Conservation (phyloP, 2,113 vertebrate species). For the Mesitornis unicolor region DNA sequence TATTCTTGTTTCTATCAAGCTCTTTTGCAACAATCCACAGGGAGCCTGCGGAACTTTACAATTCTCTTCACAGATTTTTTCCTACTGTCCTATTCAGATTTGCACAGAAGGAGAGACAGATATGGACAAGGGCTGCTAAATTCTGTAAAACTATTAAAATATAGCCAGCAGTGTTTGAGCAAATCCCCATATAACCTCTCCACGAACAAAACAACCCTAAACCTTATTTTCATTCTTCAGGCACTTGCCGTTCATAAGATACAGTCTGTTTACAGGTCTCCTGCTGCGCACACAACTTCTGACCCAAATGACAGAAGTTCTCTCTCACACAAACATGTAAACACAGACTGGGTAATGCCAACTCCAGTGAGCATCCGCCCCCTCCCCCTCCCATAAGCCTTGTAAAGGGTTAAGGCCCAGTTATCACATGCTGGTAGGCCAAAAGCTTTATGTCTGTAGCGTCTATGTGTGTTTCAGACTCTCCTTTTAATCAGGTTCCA, state of each 20-base stretch:
- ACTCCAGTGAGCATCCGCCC: background rate
- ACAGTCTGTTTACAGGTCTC: background rate
- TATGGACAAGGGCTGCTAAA: background rate
- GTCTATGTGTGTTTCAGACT: constrained; percentile 39
- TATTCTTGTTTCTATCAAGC: background rate
- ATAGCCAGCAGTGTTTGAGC: background rate
- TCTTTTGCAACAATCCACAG: background rate
- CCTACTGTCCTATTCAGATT: background rate
- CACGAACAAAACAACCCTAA: background rate
- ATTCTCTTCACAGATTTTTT: background rate
- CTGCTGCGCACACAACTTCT: background rate
- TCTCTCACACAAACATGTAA: background rate
- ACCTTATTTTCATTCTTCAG: background rate
- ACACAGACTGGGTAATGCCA: background rate
- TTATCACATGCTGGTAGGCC: constrained; percentile 34
- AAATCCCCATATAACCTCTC: background rate
- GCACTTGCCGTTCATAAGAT: background rate
- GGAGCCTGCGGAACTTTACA: background rate
- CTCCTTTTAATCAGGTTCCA: constrained; percentile 57
- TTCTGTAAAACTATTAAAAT: background rate
- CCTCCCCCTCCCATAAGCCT: background rate
- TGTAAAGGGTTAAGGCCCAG: constrained; percentile 52
- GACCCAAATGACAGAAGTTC: background rate
- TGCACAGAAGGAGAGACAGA: background rate
- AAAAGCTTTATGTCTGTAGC: constrained; percentile 60